A percentile compares a stretch with the other conserved stretches of the same genome.
These are phyloP conservation scores for Promerops cafer DNA, from an alignment of 2,113 vertebrate species.

Conservation along the genomic window DNA sequence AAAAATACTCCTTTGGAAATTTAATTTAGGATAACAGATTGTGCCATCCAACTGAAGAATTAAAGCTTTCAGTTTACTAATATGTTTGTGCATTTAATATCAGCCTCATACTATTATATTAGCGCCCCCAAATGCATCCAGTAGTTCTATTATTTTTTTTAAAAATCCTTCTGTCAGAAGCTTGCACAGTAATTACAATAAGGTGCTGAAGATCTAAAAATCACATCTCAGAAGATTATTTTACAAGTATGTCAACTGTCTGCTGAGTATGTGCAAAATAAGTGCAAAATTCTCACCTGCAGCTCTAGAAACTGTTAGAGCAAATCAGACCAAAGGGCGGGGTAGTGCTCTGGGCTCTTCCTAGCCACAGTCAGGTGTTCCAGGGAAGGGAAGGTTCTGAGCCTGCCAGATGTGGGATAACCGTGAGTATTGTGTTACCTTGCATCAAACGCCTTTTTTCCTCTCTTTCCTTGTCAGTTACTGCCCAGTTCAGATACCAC, in stretches of 20 bases:
- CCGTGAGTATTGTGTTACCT: not conserved
- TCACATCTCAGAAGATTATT: not conserved
- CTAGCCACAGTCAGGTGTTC: not conserved
- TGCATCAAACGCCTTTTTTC: accelerated
- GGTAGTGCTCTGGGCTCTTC: accelerated
- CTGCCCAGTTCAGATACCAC: not conserved
- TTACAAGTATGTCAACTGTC: accelerated
- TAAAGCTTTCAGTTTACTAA: conserved; percentile 57
- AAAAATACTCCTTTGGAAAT: conserved; percentile 70
- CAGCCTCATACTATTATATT: conserved; percentile 33
- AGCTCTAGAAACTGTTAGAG: not conserved
- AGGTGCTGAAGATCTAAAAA: not conserved
- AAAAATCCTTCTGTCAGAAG: not conserved
- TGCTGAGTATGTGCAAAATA: not conserved
- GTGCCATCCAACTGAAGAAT: conserved; percentile 67
- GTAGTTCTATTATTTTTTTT: not conserved
- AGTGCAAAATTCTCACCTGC: not conserved
- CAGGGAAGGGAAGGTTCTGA: accelerated
- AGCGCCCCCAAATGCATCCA: conserved; percentile 5
- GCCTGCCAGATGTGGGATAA: not conserved
- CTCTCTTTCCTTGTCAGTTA: not conserved
- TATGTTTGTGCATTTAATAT: conserved; percentile 56
- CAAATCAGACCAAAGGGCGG: not conserved
- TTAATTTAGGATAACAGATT: conserved; percentile 75
- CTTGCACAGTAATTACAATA: conserved; percentile 16